Base-by-base conservation (phyloP, 1,140 invertebrate species). In the Diploscapter pachys region DNA sequence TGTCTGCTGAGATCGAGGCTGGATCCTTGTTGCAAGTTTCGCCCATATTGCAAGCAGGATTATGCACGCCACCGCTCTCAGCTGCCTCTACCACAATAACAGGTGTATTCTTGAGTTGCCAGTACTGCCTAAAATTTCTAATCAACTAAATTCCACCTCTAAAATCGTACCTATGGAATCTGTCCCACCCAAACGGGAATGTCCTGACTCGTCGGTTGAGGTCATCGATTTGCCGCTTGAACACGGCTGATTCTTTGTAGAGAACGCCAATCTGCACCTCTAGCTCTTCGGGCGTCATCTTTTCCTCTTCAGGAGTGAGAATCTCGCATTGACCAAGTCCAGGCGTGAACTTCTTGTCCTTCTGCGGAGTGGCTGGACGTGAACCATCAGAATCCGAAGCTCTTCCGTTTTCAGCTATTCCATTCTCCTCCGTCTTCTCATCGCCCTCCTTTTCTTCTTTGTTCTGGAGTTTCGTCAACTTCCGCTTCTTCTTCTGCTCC, bases 251-350 rank as follows among this genome's bases (percentile, higher is more conserved):
- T 9, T 76, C 70, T n/a, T 64, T 50, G 56, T 61, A 13, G 6
- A 76, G 63, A n/a, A 72, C 62, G n/a, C 9, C n/a, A 9, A 76
- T 76, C 2, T 54, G 62, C 4, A 5, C 31, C 3, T 76, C 75
- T 64, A 76, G 57, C 48, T 76, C 50, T 49, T 51, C 55, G 55
- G 67, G 31, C 5, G 52, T 53, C 75, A 76, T 71, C 5, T 54
- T 57, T 50, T 72, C 63, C 11, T 71, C 69, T 54, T 64, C 71
- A 11, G 59, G 50, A 2, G 75, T 72, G 4, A 76, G 70, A 11
- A 76, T 63, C 49, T 76, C 75, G 48, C 72, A 72, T 61, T 76
- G 75, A 5, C 75, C 75, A 13, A 76, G 62, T 53, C 75, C 75
- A 9, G 75, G 75, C 0, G 75, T 76, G 51, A 71, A 67, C 51